Evolutionary conservation across 2,888 invertebrate species (phyloP).

Genomic region (Hypercompe scribonia): DNA sequence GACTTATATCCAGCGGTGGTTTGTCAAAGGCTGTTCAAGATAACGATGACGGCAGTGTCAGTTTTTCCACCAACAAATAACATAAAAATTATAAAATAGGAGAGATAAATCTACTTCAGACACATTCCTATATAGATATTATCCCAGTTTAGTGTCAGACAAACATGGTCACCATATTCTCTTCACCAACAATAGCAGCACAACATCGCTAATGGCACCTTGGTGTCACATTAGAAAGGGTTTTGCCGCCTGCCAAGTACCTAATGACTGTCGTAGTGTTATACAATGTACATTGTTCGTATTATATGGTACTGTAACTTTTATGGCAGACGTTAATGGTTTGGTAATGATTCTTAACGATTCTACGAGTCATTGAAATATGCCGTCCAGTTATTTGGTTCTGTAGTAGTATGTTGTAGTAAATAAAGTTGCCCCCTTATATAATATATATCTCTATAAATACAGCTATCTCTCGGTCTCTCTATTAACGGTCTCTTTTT

Average conservation of each 20-base stretch:
- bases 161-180: constrained; percentile 11
- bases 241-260: constrained; percentile 26
- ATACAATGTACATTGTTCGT: constrained; percentile 22
- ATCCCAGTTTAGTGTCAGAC: not conserved
- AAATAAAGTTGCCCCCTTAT: too few species aligned
- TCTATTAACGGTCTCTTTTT: too few species aligned
- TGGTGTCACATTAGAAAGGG: constrained; percentile 41
- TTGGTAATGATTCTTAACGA: constrained; percentile 13
- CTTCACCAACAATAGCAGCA: constrained; percentile 18
- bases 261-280: constrained; percentile 27
- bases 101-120: too few species aligned
- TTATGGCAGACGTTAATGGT: not conserved
- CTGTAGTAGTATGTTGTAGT: not conserved
- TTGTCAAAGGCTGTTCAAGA: too few species aligned
- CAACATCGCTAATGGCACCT: constrained; percentile 43
- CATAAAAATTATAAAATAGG: too few species aligned
- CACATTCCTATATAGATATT: not conserved
- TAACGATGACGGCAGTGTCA: too few species aligned
- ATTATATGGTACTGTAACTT: constrained; percentile 12
- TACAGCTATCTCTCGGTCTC: too few species aligned
- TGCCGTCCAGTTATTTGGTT: not conserved
- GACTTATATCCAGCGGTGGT: too few species aligned
- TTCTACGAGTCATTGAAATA: not conserved
- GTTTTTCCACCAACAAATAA: too few species aligned
- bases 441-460: too few species aligned